A percentile compares a stretch with the other conserved stretches of the same genome.
phyloP scores from a whole-genome alignment of 2,797 vertebrate genomes.

The Amazonetta brasiliensis region DNA sequence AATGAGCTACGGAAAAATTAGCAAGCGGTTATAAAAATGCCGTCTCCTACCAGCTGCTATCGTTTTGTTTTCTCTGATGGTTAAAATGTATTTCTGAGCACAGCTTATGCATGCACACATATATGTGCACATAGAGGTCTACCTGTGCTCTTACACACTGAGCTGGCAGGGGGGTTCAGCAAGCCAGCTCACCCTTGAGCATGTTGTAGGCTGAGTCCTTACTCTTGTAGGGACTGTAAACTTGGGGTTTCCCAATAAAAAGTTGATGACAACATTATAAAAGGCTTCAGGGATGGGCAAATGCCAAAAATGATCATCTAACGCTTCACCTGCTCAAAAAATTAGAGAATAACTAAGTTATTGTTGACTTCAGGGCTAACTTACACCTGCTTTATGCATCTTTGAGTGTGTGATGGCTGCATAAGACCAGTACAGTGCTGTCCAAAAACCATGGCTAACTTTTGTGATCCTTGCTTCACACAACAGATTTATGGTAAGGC shows the following conservation, averaged over 20 bases:
- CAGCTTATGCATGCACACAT: neutral
- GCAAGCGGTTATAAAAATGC: neutral
- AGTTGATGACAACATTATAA: neutral
- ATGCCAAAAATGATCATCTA: neutral
- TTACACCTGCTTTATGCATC: neutral
- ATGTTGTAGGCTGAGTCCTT: neutral
- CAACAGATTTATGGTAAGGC: neutral
- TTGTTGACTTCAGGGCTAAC: neutral
- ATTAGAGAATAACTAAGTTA: neutral
- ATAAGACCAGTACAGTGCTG: neutral
- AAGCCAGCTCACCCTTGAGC: neutral
- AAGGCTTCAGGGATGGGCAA: neutral
- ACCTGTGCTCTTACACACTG: neutral
- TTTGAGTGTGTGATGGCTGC: neutral
- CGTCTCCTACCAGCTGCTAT: neutral
- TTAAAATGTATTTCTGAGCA: conserved; percentile 10
- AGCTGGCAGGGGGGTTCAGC: neutral
- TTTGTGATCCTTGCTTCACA: neutral
- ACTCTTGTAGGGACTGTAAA: neutral
- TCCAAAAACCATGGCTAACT: neutral
- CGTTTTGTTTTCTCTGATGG: neutral
- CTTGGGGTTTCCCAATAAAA: neutral
- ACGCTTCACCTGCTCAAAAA: neutral
- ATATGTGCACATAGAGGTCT: fast-evolving
- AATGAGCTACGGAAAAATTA: conserved; percentile 31